phyloP scores from a whole-genome alignment of 2,113 vertebrate species.

The Rissa tridactyla region DNA sequence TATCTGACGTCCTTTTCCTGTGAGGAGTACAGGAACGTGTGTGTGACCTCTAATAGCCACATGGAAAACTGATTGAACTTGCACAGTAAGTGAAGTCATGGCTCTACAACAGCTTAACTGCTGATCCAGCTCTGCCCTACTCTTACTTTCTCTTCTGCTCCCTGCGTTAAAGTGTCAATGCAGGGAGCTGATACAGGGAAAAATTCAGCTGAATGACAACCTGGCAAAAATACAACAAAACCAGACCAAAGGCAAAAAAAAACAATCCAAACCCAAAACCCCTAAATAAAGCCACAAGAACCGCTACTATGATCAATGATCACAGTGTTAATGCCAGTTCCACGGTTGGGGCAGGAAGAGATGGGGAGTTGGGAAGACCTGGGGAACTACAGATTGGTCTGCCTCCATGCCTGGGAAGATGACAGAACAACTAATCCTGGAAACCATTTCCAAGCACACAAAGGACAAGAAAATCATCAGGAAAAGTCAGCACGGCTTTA shows the following conservation, averaged over 20 bases:
- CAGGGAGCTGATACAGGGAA: background rate
- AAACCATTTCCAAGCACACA: background rate
- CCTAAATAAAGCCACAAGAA: background rate
- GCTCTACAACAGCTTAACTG: background rate
- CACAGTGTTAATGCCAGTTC: background rate
- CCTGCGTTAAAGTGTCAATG: background rate
- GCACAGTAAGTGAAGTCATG: background rate
- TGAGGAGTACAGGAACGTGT: background rate
- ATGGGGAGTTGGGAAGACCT: background rate
- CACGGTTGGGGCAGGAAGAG: background rate
- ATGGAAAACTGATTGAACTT: background rate
- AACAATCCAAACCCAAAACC: fast-evolving
- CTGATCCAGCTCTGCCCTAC: background rate
- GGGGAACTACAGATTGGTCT: background rate
- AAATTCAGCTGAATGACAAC: background rate
- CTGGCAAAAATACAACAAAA: background rate
- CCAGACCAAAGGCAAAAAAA: background rate
- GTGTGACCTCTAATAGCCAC: background rate
- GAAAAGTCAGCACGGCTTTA: background rate
- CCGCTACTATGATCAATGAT: background rate
- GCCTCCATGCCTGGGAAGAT: background rate
- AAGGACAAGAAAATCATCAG: background rate
- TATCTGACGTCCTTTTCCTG: background rate
- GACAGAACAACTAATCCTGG: background rate
- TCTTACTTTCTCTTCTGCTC: background rate